These are phyloP conservation scores for Homarus gammarus DNA, from an alignment of 2,888 invertebrate species.

Conservation along the genomic window DNA sequence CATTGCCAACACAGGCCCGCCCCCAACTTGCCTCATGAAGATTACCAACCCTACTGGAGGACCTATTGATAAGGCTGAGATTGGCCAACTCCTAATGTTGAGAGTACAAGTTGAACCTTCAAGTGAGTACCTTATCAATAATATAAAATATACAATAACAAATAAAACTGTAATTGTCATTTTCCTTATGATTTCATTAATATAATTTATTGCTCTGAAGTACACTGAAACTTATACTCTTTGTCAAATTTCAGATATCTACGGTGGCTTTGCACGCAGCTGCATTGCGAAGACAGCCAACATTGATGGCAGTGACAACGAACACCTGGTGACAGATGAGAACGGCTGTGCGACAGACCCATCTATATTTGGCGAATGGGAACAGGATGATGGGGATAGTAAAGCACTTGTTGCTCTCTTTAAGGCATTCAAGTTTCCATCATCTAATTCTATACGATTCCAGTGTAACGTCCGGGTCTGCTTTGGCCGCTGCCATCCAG, in stretches of 20 bases:
- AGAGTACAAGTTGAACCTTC: slow-evolving; percentile 90
- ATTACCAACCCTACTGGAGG: slow-evolving; percentile 92
- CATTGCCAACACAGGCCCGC: slow-evolving; percentile 96
- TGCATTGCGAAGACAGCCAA: slow-evolving; percentile 94
- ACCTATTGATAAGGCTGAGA: slow-evolving; percentile 93
- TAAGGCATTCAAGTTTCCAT: slow-evolving; percentile 96
- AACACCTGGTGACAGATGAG: slow-evolving; percentile 94
- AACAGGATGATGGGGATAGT: slow-evolving; percentile 88
- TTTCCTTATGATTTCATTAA: too few species aligned
- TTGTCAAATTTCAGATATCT: slow-evolving; percentile 83
- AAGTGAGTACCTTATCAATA: slow-evolving; percentile 79
- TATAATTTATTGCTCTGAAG: not conserved
- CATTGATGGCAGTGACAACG: slow-evolving; percentile 90
- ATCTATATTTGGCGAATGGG: slow-evolving; percentile 95
- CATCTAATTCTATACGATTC: slow-evolving; percentile 95
- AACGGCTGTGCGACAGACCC: slow-evolving; percentile 93
- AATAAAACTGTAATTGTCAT: too few species aligned
- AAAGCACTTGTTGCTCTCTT: slow-evolving; percentile 92
- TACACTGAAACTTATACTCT: not conserved
- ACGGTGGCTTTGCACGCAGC: slow-evolving; percentile 95
- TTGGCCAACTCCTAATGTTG: slow-evolving; percentile 92
- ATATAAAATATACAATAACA: too few species aligned
- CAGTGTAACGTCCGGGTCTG: slow-evolving; percentile 97
- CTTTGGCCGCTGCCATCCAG: slow-evolving; percentile 96
- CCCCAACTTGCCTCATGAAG: slow-evolving; percentile 94